Evolutionary conservation across 2,888 invertebrate genomes (phyloP), one percentile per base, ranked within the genome.

Genomic region (Tridacna gigas): DNA sequence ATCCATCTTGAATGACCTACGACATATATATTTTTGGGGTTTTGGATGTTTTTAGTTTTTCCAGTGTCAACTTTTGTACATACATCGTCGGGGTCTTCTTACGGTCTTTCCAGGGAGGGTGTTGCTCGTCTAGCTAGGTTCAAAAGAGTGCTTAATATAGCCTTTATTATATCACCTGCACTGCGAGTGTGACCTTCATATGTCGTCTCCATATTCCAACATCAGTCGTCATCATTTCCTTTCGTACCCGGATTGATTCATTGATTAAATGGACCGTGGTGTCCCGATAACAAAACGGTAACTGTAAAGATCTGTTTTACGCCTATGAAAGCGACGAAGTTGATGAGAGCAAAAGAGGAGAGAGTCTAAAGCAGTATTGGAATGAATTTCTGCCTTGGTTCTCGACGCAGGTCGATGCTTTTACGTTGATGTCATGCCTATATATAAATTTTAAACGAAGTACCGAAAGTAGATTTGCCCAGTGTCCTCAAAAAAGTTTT

Each of bases 141-240:
- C 13, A 48, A 7, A 51, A 22, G 25, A 71, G 71, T 71, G 71
- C 71, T 7, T 37, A n/a, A 37, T 37, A 71, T 12, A 71, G 15
- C 7, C 67, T 1, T n/a, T 1, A n/a, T 20, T 25, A 65, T 18
- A 65, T 22, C 13, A 20, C 65, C 4, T 20, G 56, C 18, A 67
- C 13, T 45, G 69, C 47, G 15, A 20, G 3, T 13, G 20, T 71
- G 51, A n/a, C 13, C 0, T 48, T 71, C 71, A 71, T 22, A 51
- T 71, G 71, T 51, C 25, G 47, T 47, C 51, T 51, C 71, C 71
- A 51, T 48, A 51, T 71, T 71, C 37, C 37, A 22, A 51, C n/a
- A 51, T 71, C 51, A 71, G 26, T 71, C 51, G 71, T 71, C 71
- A 71, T 20, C 71, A 71, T 71, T 71, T 71, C 71, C 71, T 71